phyloP scores from a whole-genome alignment of 2,113 vertebrate genomes.

The Synodontis membranacea region DNA sequence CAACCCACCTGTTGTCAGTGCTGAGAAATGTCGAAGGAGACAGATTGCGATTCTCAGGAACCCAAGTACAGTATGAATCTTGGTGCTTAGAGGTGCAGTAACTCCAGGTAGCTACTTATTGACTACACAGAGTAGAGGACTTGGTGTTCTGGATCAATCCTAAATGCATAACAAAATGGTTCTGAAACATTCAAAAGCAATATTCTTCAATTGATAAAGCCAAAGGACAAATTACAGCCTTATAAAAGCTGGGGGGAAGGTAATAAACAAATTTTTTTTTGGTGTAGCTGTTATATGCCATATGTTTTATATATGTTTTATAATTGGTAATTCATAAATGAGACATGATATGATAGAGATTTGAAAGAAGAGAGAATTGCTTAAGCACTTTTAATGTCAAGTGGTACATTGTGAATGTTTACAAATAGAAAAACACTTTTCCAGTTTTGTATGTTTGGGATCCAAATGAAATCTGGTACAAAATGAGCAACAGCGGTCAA shows the following conservation, averaged over 20 bases:
- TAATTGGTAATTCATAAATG: not conserved
- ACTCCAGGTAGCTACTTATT: not conserved
- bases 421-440: slow-evolving; percentile 25
- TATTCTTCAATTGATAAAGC: slow-evolving; percentile 3
- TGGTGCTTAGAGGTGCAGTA: not conserved
- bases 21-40: not conserved
- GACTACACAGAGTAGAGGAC: not conserved
- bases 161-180: not conserved
- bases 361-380: slow-evolving; percentile 1
- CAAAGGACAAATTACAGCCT: slow-evolving; percentile 23
- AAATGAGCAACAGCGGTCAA: not conserved
- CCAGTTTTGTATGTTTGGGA: slow-evolving; percentile 10
- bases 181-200: slow-evolving; percentile 30
- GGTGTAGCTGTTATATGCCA: slow-evolving; percentile 22
- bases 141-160: not conserved
- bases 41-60: not conserved
- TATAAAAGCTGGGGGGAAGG: not conserved
- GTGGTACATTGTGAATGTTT: slow-evolving; percentile 36
- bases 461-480: slow-evolving; percentile 8
- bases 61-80: no score
- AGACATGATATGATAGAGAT: not conserved
- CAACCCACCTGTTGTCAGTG: not conserved
- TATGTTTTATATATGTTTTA: slow-evolving; percentile 7
- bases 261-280: not conserved
- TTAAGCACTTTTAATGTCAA: slow-evolving; percentile 46